These are phyloP conservation scores for Platichthys stellatus DNA, from an alignment of 2,113 vertebrate species.

Conservation along the genomic window DNA sequence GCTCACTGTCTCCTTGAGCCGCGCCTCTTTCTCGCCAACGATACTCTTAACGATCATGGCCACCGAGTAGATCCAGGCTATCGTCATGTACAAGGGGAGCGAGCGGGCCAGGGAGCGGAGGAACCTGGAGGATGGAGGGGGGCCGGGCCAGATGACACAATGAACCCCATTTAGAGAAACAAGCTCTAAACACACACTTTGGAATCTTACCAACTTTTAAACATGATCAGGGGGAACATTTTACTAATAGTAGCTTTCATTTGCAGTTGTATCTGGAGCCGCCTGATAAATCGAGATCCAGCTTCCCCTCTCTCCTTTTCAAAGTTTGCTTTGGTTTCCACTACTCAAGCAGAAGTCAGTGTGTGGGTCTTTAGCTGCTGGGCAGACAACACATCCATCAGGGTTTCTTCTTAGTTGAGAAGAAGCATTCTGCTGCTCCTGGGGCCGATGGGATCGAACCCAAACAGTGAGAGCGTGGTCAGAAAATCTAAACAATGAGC, in stretches of 20 bases:
- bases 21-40: conserved; percentile 93
- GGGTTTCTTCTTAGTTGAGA: not conserved
- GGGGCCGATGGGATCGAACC: not conserved
- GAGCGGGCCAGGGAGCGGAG: conserved; percentile 88
- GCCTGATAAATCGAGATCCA: too few species aligned
- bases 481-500: not conserved
- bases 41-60: conserved; percentile 94
- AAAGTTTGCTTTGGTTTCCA: not conserved
- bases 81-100: conserved; percentile 93
- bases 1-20: conserved; percentile 94
- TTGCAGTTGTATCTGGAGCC: too few species aligned
- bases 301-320: too few species aligned
- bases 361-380: too few species aligned
- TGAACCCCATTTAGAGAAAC: not conserved
- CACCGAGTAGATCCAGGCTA: conserved; percentile 97
- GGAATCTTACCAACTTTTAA: not conserved
- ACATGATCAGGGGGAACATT: not conserved
- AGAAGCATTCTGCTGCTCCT: not conserved
- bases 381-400: too few species aligned
- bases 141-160: conserved; percentile 36
- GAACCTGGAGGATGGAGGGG: conserved; percentile 84
- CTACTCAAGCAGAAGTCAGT: too few species aligned
- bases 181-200: not conserved
- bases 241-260: too few species aligned
- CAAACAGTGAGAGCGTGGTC: not conserved